Percentiles rank a stretch among this genome's conserved stretches.
These are phyloP conservation scores for Cataglyphis hispanica DNA, from an alignment of 1,140 invertebrate species.

Conservation along the genomic window DNA sequence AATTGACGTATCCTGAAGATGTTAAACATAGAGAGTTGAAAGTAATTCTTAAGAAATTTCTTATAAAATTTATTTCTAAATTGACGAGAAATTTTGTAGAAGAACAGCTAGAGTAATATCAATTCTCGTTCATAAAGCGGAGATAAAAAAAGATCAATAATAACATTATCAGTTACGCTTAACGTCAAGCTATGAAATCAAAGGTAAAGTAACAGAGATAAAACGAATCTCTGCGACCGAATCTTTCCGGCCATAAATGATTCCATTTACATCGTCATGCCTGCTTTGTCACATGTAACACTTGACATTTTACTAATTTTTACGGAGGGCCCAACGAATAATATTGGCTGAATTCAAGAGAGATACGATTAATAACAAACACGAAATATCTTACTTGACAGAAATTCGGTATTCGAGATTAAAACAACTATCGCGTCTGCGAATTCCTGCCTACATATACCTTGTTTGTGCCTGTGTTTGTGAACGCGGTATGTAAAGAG, in stretches of 20 bases:
- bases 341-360: neutral
- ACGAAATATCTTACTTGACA: slow-evolving; percentile 9
- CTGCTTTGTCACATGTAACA: neutral
- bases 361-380: neutral
- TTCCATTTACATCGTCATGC: slow-evolving; percentile 2
- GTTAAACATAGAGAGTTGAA: neutral
- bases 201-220: slow-evolving; percentile 28
- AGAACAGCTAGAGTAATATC: neutral
- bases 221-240: slow-evolving; percentile 1
- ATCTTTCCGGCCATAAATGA: slow-evolving; percentile 4
- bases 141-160: slow-evolving; percentile 1
- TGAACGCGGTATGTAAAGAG: slow-evolving; percentile 72
- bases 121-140: neutral
- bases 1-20: too few relatives aligned
- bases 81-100: neutral
- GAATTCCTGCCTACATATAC: slow-evolving; percentile 28
- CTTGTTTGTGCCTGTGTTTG: neutral
- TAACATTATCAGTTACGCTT: slow-evolving; percentile 25
- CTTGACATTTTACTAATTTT: slow-evolving; percentile 1
- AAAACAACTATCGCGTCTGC: slow-evolving; percentile 39
- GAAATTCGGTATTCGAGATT: slow-evolving; percentile 67
- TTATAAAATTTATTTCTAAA: neutral
- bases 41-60: neutral
- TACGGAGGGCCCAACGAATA: neutral
- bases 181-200: slow-evolving; percentile 11